Percentiles rank a stretch among this genome's conserved stretches.
phyloP scores from a whole-genome alignment of 2,797 vertebrate genomes.

The Phataginus tricuspis region DNA sequence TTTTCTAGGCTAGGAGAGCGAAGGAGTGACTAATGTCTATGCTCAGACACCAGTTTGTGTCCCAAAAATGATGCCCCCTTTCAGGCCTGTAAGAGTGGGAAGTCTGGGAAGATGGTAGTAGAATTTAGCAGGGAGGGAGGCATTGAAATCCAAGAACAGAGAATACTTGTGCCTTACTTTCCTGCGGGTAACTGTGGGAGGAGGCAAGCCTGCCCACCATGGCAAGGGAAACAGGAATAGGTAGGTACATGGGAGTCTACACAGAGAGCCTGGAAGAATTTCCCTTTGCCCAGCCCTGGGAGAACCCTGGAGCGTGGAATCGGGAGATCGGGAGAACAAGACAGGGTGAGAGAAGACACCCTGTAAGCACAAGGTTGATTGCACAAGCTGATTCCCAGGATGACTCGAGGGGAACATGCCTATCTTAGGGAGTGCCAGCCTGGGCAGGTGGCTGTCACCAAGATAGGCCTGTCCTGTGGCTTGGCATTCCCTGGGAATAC shows the following conservation, averaged over 20 bases:
- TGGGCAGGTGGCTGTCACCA: background rate
- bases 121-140: background rate
- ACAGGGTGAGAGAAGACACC: background rate
- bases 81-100: no score
- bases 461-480: background rate
- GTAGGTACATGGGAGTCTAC: background rate
- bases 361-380: background rate
- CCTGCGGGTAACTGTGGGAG: background rate
- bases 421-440: background rate
- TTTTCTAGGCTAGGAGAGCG: background rate
- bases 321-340: background rate
- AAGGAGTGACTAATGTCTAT: background rate
- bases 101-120: background rate
- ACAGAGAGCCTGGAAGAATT: background rate
- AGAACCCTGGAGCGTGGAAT: background rate
- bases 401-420: background rate
- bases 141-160: background rate
- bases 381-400: background rate
- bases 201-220: background rate
- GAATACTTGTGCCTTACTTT: background rate
- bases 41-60: background rate
- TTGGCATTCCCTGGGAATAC: background rate
- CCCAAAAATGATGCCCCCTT: background rate
- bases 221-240: background rate
- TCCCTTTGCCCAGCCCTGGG: background rate